Conservation (phyloP, 2,113 vertebrate genomes). For the Etia nguti region DNA sequence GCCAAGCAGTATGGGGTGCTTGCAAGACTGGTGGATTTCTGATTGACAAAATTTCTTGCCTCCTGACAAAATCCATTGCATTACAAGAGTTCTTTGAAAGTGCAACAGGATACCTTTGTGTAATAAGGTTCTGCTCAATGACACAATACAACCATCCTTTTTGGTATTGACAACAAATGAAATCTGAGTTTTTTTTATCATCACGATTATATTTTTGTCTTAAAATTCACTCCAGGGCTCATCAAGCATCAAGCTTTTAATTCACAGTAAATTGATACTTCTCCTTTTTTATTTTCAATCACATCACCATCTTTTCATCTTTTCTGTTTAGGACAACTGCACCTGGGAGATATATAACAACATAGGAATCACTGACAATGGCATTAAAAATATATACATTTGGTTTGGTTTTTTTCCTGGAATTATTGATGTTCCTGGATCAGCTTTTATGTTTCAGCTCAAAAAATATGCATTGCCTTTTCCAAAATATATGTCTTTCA, state of each 20-base stretch:
- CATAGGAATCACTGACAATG: background rate
- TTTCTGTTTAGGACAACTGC: background rate
- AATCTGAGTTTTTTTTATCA: background rate
- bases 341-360: background rate
- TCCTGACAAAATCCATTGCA: background rate
- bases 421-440: background rate
- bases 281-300: background rate
- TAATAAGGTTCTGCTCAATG: background rate
- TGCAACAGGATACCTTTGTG: background rate
- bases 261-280: background rate
- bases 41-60: constrained; percentile 4
- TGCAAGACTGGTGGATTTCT: constrained; percentile 12
- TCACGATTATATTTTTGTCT: background rate
- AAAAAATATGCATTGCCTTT: background rate
- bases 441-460: background rate
- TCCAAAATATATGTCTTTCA: background rate
- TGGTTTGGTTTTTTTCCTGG: background rate
- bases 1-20: constrained; percentile 4
- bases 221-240: background rate
- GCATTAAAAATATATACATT: background rate
- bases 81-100: background rate
- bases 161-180: background rate
- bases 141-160: background rate
- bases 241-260: background rate
- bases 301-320: background rate